Evolutionary conservation across 2,797 vertebrate species (phyloP).

Genomic region (Xiphophorus birchmanni): DNA sequence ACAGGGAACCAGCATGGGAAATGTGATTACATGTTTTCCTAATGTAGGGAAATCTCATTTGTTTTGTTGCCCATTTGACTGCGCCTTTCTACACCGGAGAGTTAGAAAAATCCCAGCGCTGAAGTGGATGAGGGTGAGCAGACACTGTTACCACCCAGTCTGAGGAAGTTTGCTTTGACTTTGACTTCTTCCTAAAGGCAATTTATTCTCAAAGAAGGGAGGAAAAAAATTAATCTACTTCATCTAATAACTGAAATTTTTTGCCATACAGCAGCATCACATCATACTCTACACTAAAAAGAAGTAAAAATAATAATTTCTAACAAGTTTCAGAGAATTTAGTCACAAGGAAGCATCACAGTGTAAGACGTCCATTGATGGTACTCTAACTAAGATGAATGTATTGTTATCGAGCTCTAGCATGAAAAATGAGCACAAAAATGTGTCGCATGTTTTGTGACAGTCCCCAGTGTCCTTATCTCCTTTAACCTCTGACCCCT

Average conservation of each 20-base stretch:
- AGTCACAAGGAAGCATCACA: constrained; percentile 53
- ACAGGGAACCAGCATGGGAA: constrained; percentile 65
- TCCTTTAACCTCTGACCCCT: constrained; percentile 73
- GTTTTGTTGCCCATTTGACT: constrained; percentile 64
- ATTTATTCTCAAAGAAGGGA: neutral
- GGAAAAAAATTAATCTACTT: neutral
- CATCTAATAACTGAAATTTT: neutral
- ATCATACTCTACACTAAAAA: constrained; percentile 13
- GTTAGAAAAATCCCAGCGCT: constrained; percentile 41
- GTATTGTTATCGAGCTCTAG: constrained; percentile 67
- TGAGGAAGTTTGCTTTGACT: constrained; percentile 45
- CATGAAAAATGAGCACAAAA: constrained; percentile 74
- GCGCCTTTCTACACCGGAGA: constrained; percentile 56
- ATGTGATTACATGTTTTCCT: constrained; percentile 74
- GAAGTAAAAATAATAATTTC: constrained; percentile 27
- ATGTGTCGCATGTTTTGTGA: constrained; percentile 78
- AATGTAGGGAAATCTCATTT: constrained; percentile 78
- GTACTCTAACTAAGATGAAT: constrained; percentile 75
- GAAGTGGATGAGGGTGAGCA: constrained; percentile 54
- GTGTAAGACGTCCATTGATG: constrained; percentile 62
- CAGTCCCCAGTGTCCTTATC: constrained; percentile 68
- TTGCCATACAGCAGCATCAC: constrained; percentile 11
- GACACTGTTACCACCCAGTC: constrained; percentile 46
- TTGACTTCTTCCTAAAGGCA: constrained; percentile 3
- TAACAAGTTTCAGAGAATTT: constrained; percentile 23